Base-by-base conservation (phyloP, 2,888 invertebrate genomes). In the Dasypolia templi region DNA sequence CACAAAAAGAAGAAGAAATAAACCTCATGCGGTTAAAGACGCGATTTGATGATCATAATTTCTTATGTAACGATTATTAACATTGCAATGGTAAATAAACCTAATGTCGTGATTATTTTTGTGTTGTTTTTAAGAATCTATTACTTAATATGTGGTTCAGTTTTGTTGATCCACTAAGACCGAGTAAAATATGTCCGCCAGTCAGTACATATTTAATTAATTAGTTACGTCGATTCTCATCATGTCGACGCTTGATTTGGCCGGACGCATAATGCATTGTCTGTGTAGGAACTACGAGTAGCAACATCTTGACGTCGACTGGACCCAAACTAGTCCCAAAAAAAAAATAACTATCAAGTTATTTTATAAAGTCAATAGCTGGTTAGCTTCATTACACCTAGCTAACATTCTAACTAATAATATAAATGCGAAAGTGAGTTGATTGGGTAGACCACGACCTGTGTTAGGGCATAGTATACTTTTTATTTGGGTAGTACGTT, bases 1-100 rank as follows among this genome's bases (percentile, higher is more conserved):
- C 96, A 96, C 87, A 97, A 97, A 91, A 97, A 97, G 91, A 97
- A 97, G 93, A 96, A 96, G 90, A 96, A 95, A 91, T 95, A 91
- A 94, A 86, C 51, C 63, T 75, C 73, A 70, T 64, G 19, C 35
- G 44, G 61, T 79, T 69, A 46, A 63, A 61, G 42, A 67, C 51
- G 59, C 44, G 63, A 68, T 42, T 79, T 77, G 61, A 81, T 78
- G 51, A 84, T 78, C 46, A 70, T 65, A 58, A 74, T 80, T 73
- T 77, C 71, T 58, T 79, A 82, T 56, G 74, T 81, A 79, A 76
- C 75, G 66, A 81, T 79, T 79, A 75, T 64, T 73, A 78, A 61
- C 58, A 81, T 83, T 80, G 73, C 65, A 68, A 79, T 78, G 76
- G 72, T 79, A 64, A 86, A 79, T 87, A 87, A 87, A 86, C 61